These are phyloP conservation scores for Sebastes steindachneri DNA, from an alignment of 2,797 vertebrate genomes.

Conservation along the genomic window DNA sequence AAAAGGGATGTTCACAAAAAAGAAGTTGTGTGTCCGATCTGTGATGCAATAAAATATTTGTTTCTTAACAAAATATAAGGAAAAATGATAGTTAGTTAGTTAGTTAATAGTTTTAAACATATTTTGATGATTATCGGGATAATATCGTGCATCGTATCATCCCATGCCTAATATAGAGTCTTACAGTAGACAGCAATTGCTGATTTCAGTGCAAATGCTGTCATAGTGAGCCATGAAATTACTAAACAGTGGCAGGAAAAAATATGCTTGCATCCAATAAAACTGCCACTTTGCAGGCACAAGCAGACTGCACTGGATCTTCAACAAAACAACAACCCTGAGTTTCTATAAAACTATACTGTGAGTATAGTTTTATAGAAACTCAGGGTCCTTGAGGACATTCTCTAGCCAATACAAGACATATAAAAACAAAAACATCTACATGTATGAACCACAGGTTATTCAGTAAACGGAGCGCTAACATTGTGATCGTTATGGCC, in stretches of 20 bases:
- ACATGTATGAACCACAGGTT: not conserved
- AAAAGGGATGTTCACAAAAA: no score
- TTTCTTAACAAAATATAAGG: no score
- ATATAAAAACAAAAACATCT: not conserved
- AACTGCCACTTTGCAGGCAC: not conserved
- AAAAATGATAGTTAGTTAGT: no score
- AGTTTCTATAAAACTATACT: not conserved
- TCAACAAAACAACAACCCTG: not conserved
- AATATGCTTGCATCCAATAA: not conserved
- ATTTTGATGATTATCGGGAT: not conserved
- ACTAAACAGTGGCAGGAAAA: not conserved
- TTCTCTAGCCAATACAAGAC: not conserved
- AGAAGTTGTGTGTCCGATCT: no score
- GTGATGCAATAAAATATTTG: no score
- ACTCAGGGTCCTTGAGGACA: not conserved
- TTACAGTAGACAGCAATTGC: not conserved
- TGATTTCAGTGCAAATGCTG: conserved; percentile 24
- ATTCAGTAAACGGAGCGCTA: conserved; percentile 2
- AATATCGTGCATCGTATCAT: not conserved
- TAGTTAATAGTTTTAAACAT: not conserved
- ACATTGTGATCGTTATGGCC: conserved; percentile 13
- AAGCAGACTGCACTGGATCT: not conserved
- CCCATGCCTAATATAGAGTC: not conserved
- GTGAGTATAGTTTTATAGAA: no score
- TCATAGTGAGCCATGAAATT: conserved; percentile 12